These are phyloP conservation scores for Cyprichromis sp. DNA, from an alignment of 2,113 vertebrate genomes.

Conservation along the genomic window DNA sequence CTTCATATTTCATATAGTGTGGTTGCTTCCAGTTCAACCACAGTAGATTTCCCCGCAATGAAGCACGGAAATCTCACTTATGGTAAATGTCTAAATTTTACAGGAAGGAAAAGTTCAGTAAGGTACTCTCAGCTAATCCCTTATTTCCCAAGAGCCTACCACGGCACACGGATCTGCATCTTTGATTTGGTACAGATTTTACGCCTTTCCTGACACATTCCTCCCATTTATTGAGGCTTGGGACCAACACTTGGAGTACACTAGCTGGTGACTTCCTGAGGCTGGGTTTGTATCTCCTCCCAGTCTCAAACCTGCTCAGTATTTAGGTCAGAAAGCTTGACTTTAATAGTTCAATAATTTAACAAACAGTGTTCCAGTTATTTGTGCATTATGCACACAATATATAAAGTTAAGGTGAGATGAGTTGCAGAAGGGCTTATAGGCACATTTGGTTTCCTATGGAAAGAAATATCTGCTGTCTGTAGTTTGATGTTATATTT, in stretches of 20 bases:
- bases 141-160: neutral
- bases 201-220: neutral
- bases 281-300: neutral
- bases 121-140: neutral
- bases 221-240: neutral
- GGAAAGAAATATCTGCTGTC: accelerated
- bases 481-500: neutral
- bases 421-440: neutral
- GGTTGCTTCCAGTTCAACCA: neutral
- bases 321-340: neutral
- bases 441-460: neutral
- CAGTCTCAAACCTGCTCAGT: neutral
- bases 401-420: neutral
- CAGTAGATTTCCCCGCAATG: neutral
- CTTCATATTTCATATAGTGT: neutral
- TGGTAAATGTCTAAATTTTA: neutral
- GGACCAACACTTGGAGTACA: neutral
- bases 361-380: neutral
- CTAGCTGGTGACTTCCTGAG: neutral
- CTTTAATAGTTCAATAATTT: neutral
- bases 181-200: neutral
- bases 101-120: neutral
- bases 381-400: neutral
- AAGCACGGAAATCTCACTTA: neutral
- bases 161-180: neutral